Base-by-base conservation (phyloP, 2,888 invertebrate genomes). In the Sipha maydis region DNA sequence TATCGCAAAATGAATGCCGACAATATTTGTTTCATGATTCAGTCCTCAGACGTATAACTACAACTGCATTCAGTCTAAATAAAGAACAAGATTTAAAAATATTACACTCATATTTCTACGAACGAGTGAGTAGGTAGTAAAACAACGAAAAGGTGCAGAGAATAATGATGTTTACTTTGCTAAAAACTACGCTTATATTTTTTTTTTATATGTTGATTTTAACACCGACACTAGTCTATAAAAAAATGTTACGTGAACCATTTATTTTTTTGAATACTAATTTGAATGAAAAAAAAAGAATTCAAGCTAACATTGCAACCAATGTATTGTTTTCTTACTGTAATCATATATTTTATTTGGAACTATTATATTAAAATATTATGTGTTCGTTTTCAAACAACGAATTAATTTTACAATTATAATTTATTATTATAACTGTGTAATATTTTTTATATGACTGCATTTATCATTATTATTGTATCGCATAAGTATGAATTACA, bases 81-180 rank as follows among this genome's bases (percentile, higher is more conserved):
- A 11, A 69, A 69, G 25, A 69, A n/a, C 69, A 11, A 4, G n/a
- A 25, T n/a, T 8, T 69, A 69, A 69, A 69, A 67, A 61, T 61
- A 34, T 34, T 34, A 67, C 38, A 28, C 69, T 69, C 25, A 7
- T 69, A 28, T 9, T 11, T 25, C 28, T 38, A 17, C n/a, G 61
- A 3, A 69, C n/a, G 19, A 61, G 41, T 41, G 19, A 61, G 41
- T 41, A 5, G 41, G n/a, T 61, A 79, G 38, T 80, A n/a, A 38
- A 69, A 82, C 41, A 28, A 69, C 28, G 38, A 67, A 69, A 5
- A n/a, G 21, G 82, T 3, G 4, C 28, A 54, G 48, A 54, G 31
- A 83, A 54, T 83, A 83, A 83, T 54, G 83, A 83, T 83, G 83
- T 83, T 83, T 83, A 54, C n/a, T 34, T 71, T 34, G 8, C 71